phyloP scores from a whole-genome alignment of 92 coral and sea anemone species.

The Isaurus tuberculatus region DNA sequence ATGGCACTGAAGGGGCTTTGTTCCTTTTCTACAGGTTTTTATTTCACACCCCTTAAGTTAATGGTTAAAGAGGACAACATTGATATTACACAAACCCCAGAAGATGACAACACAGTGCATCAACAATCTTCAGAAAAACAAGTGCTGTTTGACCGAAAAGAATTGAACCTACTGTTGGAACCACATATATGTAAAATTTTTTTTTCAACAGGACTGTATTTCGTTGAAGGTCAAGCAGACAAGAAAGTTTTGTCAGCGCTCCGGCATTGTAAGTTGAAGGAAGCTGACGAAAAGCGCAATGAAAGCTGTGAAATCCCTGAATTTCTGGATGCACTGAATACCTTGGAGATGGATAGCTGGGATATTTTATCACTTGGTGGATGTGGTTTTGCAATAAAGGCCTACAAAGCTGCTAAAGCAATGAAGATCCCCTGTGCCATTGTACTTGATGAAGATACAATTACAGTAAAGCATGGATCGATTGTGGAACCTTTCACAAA shows the following conservation, averaged over 20 bases:
- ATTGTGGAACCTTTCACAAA: constrained; percentile 9
- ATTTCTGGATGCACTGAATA: constrained; percentile 1
- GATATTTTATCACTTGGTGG: constrained; percentile 40
- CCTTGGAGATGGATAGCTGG: constrained; percentile 44
- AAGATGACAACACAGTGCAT: neutral
- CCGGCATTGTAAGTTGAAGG: constrained; percentile 6
- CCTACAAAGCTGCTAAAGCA: constrained; percentile 32
- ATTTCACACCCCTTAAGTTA: neutral
- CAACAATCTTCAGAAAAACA: neutral
- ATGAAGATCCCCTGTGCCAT: constrained; percentile 33
- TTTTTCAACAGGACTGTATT: constrained; percentile 28
- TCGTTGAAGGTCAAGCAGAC: constrained; percentile 53
- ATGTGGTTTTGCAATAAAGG: constrained; percentile 30
- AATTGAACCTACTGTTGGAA: constrained; percentile 17
- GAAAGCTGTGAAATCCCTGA: neutral
- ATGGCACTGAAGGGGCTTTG: neutral
- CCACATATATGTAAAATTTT: constrained; percentile 26
- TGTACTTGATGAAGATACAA: constrained; percentile 33
- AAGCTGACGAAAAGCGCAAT: neutral
- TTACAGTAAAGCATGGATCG: constrained; percentile 9
- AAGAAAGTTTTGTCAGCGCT: constrained; percentile 24
- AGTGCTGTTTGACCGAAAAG: neutral
- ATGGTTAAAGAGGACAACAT: neutral
- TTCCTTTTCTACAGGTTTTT: neutral
- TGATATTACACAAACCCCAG: too few relatives aligned